Conservation (phyloP, 2,113 vertebrate genomes). For the Oncorhynchus gorbuscha region DNA sequence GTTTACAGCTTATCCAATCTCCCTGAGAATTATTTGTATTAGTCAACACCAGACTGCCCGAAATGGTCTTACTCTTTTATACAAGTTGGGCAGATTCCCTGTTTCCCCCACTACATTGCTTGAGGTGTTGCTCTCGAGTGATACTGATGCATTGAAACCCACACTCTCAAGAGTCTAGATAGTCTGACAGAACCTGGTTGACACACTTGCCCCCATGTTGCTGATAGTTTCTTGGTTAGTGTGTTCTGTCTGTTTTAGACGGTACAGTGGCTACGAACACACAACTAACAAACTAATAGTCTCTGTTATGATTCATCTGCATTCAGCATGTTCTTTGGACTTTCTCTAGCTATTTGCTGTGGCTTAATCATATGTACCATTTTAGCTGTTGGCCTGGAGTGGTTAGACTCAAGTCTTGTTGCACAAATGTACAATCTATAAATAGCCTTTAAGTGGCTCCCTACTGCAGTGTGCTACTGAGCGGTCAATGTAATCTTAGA, state of each 20-base stretch:
- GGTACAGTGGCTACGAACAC: background rate
- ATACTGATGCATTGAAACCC: conserved; percentile 12
- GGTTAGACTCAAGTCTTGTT: conserved; percentile 49
- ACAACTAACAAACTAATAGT: background rate
- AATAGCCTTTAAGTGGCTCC: conserved; percentile 63
- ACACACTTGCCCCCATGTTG: conserved; percentile 2
- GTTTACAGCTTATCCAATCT: conserved; percentile 23
- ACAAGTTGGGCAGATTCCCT: conserved; percentile 5
- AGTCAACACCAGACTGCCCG: conserved; percentile 10
- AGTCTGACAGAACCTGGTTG: conserved; percentile 8
- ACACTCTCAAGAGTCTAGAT: conserved; percentile 5
- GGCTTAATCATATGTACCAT: conserved; percentile 13
- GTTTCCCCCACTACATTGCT: conserved; percentile 13
- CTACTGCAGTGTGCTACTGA: conserved; percentile 37
- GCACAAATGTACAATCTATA: conserved; percentile 67
- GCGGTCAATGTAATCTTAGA: conserved; percentile 23
- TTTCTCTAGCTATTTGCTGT: conserved; percentile 1
- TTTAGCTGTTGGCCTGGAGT: conserved; percentile 35
- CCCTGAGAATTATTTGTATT: conserved; percentile 12
- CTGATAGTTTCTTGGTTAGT: background rate
- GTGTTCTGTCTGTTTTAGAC: background rate
- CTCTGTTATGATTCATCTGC: background rate
- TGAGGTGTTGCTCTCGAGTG: background rate
- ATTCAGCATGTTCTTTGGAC: background rate
- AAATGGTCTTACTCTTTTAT: background rate